Evolutionary conservation across 1,140 invertebrate genomes (phyloP).

Genomic region (Drosophila orena): DNA sequence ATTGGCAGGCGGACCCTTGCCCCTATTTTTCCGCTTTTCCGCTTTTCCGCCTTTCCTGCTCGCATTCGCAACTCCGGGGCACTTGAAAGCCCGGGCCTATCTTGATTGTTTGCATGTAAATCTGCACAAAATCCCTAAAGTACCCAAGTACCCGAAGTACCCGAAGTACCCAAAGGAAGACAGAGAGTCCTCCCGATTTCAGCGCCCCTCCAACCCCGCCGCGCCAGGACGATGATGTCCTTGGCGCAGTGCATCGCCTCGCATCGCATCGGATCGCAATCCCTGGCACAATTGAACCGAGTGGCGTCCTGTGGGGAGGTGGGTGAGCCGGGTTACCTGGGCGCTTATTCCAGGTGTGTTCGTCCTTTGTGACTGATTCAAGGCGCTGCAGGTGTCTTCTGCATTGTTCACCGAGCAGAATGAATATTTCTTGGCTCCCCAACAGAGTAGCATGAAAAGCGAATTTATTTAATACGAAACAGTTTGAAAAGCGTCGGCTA

Average conservation of each 20-base stretch:
- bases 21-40: constrained; percentile 19
- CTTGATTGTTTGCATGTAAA: constrained; percentile 83
- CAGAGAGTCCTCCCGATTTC: constrained; percentile 17
- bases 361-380: constrained; percentile 1
- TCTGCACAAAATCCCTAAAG: constrained; percentile 82
- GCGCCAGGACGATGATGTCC: constrained; percentile 50
- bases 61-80: constrained; percentile 59
- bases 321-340: constrained; percentile 21
- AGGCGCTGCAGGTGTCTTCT: constrained; percentile 7
- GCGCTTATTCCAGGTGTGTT: constrained; percentile 16
- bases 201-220: neutral
- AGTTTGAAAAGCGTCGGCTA: too few species aligned
- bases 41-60: constrained; percentile 54
- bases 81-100: constrained; percentile 79
- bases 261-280: constrained; percentile 55
- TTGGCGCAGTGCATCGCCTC: constrained; percentile 56
- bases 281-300: constrained; percentile 70
- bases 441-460: too few species aligned
- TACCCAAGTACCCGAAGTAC: constrained; percentile 63
- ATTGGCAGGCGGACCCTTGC: constrained; percentile 55
- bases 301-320: constrained; percentile 11
- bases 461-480: too few species aligned
- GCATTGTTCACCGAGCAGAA: neutral
- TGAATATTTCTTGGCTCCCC: neutral
- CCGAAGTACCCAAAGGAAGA: constrained; percentile 38